These are phyloP conservation scores for Gandaritis pyraliata DNA, from an alignment of 2,888 invertebrate species.

Conservation along the genomic window DNA sequence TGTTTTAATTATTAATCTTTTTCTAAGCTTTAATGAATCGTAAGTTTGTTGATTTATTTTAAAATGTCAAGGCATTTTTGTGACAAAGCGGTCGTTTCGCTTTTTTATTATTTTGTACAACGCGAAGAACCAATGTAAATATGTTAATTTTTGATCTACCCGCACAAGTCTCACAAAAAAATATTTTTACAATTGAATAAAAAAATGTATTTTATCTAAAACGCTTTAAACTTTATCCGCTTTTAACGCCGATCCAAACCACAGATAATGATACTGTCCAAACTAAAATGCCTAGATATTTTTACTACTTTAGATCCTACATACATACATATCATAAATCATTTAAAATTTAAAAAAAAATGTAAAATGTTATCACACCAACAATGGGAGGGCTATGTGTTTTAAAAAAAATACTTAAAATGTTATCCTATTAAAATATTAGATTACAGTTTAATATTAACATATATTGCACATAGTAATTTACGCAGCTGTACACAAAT, in stretches of 20 bases:
- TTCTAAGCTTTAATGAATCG: conserved; percentile 3
- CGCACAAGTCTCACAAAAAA: neutral
- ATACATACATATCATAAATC: conserved; percentile 27
- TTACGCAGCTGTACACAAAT: conserved; percentile 4
- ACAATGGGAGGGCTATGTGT: conserved; percentile 25
- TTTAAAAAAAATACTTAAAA: conserved; percentile 4
- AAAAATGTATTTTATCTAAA: too few relatives aligned
- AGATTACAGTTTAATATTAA: neutral
- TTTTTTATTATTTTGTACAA: neutral
- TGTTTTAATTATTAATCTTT: conserved; percentile 7
- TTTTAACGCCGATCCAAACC: neutral
- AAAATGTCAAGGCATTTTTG: conserved; percentile 10
- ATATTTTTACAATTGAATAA: too few relatives aligned
- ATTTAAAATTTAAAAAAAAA: neutral
- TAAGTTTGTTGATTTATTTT: neutral
- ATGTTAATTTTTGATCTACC: too few relatives aligned
- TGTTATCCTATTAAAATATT: conserved; percentile 3
- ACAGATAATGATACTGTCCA: neutral
- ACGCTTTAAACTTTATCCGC: neutral
- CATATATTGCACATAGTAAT: too few relatives aligned
- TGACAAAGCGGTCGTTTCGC: neutral
- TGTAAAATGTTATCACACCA: conserved; percentile 13
- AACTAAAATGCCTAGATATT: neutral
- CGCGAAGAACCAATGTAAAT: too few relatives aligned
- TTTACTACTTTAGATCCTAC: conserved; percentile 16